Evolutionary conservation across 2,797 vertebrate species (phyloP).

Genomic region (Sarcophilus harrisii): DNA sequence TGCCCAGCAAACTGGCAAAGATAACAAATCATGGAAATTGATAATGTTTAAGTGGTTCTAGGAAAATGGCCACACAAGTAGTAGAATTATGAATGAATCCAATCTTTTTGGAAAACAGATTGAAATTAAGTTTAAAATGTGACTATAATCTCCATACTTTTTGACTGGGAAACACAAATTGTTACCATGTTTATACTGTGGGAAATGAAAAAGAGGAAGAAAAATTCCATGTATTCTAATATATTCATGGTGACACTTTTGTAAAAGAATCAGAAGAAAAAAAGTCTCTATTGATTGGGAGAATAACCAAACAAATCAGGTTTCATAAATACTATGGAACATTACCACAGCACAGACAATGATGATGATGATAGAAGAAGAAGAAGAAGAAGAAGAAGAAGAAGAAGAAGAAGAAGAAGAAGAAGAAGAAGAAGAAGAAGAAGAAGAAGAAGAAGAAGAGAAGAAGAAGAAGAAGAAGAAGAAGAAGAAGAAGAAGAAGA

Average conservation of each 20-base stretch:
- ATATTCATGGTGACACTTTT: neutral
- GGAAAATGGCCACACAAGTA: neutral
- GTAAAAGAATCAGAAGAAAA: neutral
- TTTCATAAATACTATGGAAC: neutral
- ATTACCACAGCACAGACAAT: neutral
- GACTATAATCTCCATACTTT: neutral
- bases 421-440: too few species aligned
- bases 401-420: too few species aligned
- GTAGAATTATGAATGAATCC: neutral
- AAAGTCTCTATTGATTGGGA: neutral
- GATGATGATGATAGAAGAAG: neutral
- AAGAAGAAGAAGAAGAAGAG: too few species aligned
- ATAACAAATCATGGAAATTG: neutral
- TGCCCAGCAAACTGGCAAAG: neutral
- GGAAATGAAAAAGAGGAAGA: neutral
- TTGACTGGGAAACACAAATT: neutral
- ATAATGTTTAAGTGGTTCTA: neutral
- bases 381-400: neutral
- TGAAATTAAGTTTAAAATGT: neutral
- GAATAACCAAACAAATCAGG: neutral
- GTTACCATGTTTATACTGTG: neutral
- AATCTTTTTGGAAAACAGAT: neutral
- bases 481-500: too few species aligned
- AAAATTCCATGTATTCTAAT: neutral
- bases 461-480: too few species aligned